Conservation (phyloP, 2,888 invertebrate species). For the Galerucella calmariensis region DNA sequence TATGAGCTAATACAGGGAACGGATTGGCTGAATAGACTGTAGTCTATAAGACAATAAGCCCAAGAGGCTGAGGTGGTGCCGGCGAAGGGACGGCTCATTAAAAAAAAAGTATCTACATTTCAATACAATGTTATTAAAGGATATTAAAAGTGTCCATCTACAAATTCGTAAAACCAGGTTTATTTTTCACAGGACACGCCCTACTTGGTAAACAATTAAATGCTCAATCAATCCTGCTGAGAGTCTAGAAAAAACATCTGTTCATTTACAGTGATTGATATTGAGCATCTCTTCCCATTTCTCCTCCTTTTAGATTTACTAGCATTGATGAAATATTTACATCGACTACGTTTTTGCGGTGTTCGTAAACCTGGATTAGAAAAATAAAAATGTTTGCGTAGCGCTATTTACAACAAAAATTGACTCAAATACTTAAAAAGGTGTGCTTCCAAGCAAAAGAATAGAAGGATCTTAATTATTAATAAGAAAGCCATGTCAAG, state of each 20-base stretch:
- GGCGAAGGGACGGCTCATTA: too few relatives aligned
- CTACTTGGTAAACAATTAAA: constrained; percentile 4
- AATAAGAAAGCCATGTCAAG: too few relatives aligned
- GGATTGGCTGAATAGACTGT: too few relatives aligned
- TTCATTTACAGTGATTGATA: constrained; percentile 13
- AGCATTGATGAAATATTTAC: constrained; percentile 21
- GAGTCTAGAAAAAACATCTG: constrained; percentile 14
- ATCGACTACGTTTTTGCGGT: constrained; percentile 11
- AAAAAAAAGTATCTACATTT: too few relatives aligned
- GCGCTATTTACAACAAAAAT: constrained; percentile 14
- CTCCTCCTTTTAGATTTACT: constrained; percentile 18
- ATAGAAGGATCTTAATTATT: too few relatives aligned
- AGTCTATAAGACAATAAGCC: too few relatives aligned
- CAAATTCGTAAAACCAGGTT: background rate
- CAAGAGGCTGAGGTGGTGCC: too few relatives aligned
- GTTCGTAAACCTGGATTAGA: background rate
- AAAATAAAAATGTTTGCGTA: constrained; percentile 13
- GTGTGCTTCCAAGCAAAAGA: too few relatives aligned
- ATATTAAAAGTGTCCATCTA: too few relatives aligned
- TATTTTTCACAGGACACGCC: background rate
- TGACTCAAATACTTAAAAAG: background rate
- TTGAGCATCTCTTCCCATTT: constrained; percentile 11
- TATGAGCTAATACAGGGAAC: too few relatives aligned
- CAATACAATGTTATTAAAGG: too few relatives aligned
- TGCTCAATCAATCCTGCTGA: background rate